phyloP scores from a whole-genome alignment of 2,113 vertebrate species.

The Microcebus jonahi region DNA sequence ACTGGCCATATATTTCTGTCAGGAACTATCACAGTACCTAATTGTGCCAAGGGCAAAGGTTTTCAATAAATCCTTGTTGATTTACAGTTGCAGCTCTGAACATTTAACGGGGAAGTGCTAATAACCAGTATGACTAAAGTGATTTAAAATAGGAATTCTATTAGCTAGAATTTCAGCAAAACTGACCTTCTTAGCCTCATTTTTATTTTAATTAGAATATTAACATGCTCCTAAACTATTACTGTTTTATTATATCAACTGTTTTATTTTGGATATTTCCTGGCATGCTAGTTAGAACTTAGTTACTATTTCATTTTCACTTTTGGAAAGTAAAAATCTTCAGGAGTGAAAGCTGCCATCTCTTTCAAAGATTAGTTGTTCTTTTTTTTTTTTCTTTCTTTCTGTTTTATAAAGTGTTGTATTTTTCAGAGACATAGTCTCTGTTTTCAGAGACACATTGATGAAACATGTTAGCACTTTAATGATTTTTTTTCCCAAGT shows the following conservation, averaged over 20 bases:
- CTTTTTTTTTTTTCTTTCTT: background rate
- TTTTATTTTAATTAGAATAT: conserved; percentile 29
- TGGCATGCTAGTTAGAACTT: background rate
- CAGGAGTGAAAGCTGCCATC: background rate
- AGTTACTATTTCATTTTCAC: conserved; percentile 36
- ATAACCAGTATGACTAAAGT: background rate
- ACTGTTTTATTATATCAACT: background rate
- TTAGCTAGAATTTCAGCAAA: background rate
- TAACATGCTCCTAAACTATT: background rate
- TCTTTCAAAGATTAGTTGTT: background rate
- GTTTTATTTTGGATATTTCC: conserved; percentile 18
- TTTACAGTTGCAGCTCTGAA: background rate
- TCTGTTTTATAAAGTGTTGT: background rate
- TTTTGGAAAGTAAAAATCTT: background rate
- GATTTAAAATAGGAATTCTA: background rate
- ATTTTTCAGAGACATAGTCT: background rate
- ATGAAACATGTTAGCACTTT: background rate
- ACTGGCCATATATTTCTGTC: background rate
- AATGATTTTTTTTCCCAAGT: background rate
- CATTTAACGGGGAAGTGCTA: background rate
- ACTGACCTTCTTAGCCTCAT: background rate
- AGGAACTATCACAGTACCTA: background rate
- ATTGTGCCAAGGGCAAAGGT: background rate
- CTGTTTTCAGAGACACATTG: background rate
- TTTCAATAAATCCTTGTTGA: conserved; percentile 20